These are phyloP conservation scores for Sebastes nivosus DNA, from an alignment of 2,797 vertebrate genomes.

Conservation along the genomic window DNA sequence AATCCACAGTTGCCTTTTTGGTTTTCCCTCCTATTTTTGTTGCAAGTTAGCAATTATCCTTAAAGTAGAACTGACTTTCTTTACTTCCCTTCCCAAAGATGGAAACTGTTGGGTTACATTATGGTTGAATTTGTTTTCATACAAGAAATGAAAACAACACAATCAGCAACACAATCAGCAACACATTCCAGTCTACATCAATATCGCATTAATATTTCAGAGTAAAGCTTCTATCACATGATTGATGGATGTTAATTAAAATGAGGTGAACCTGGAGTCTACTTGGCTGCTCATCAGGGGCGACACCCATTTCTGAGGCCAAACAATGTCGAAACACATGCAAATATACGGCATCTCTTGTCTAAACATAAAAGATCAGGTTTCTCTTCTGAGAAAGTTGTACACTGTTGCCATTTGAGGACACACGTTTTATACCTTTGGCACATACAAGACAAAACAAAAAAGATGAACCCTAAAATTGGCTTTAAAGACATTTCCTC, in stretches of 20 bases:
- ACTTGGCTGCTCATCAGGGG: constrained; percentile 45
- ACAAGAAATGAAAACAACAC: constrained; percentile 24
- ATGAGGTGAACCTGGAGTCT: constrained; percentile 27
- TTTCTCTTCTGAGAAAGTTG: not conserved
- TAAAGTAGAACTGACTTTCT: not conserved
- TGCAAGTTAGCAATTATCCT: not conserved
- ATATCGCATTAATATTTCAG: constrained; percentile 33
- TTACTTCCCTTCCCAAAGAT: not conserved
- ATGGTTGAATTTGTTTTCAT: constrained; percentile 11
- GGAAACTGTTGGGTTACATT: not conserved
- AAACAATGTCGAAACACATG: constrained; percentile 5
- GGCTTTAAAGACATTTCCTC: not conserved
- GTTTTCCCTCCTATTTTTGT: not conserved
- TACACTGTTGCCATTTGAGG: not conserved
- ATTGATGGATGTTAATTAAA: constrained; percentile 53
- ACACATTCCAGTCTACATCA: constrained; percentile 17
- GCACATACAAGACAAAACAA: not conserved
- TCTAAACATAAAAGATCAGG: not conserved
- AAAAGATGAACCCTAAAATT: not conserved
- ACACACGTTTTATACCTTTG: not conserved
- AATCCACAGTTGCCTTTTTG: not conserved
- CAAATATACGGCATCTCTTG: not conserved
- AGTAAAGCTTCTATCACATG: constrained; percentile 13
- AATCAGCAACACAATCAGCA: constrained; percentile 15
- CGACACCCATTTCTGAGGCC: constrained; percentile 17